Conservation (phyloP, 2,888 invertebrate genomes). For the Tetrapedia diversipes region DNA sequence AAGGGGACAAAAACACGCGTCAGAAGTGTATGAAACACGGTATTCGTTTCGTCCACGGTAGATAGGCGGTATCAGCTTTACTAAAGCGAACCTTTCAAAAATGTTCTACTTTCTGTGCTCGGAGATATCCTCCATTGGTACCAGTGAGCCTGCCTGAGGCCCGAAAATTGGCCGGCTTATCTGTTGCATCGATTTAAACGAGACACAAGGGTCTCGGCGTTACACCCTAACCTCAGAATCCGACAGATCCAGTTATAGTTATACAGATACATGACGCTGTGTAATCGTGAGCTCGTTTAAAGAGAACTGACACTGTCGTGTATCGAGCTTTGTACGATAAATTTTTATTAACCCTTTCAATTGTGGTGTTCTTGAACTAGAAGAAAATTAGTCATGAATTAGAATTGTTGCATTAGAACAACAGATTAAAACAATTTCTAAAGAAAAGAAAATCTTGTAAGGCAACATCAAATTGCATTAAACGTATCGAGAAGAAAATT, state of each 20-base stretch:
- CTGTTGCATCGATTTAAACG: constrained; percentile 38
- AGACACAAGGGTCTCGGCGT: neutral
- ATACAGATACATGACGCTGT: too few relatives aligned
- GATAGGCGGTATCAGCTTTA: constrained; percentile 40
- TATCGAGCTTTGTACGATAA: too few relatives aligned
- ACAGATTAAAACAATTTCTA: too few relatives aligned
- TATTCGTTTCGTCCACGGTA: neutral
- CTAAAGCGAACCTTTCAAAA: constrained; percentile 33
- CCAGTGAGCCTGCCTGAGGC: constrained; percentile 11
- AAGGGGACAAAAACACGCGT: neutral
- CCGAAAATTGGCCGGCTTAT: constrained; percentile 34
- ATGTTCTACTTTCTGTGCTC: neutral
- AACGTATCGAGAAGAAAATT: too few relatives aligned
- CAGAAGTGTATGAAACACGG: neutral
- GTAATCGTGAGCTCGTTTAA: too few relatives aligned
- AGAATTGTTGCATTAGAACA: too few relatives aligned
- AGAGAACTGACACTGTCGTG: too few relatives aligned
- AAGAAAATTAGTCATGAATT: too few relatives aligned
- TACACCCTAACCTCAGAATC: neutral
- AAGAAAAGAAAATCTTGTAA: too few relatives aligned
- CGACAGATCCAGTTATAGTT: neutral
- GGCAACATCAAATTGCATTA: too few relatives aligned
- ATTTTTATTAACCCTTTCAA: too few relatives aligned
- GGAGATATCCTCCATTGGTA: constrained; percentile 16
- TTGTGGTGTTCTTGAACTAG: too few relatives aligned